Conservation (phyloP, 2,113 vertebrate species). For the Colossoma macropomum region DNA sequence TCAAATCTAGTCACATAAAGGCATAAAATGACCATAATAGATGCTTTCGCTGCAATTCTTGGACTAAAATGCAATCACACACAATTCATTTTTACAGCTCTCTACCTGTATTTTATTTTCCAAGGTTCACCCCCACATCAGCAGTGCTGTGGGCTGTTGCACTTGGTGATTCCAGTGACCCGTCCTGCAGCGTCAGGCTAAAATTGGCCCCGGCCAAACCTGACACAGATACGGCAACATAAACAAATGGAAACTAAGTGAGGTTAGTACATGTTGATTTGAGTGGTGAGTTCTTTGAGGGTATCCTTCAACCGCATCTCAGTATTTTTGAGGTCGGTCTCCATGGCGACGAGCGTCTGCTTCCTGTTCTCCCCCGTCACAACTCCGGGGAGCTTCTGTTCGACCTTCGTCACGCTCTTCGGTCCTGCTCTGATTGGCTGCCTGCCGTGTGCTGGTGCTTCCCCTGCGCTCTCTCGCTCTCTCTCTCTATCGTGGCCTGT, state of each 20-base stretch:
- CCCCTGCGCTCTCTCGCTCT: constrained; percentile 36
- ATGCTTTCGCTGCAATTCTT: background rate
- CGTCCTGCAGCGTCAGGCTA: background rate
- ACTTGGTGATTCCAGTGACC: no score
- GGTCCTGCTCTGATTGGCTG: constrained; percentile 26
- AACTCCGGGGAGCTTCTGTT: background rate
- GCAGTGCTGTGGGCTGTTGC: background rate
- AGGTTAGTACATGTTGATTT: constrained; percentile 33
- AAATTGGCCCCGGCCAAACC: background rate
- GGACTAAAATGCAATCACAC: no score
- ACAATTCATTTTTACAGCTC: no score
- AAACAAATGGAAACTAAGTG: constrained; percentile 39
- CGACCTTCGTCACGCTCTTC: background rate
- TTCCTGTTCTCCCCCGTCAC: constrained; percentile 26
- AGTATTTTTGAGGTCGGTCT: constrained; percentile 40
- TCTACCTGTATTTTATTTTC: background rate
- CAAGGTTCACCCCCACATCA: background rate
- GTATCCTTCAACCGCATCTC: constrained; percentile 49
- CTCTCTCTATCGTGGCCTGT: background rate
- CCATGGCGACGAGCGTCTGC: constrained; percentile 20
- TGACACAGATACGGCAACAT: constrained; percentile 23
- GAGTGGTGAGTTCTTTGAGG: constrained; percentile 28
- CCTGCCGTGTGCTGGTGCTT: constrained; percentile 36
- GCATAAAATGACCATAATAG: background rate
- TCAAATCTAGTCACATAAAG: background rate